Conservation (phyloP, 2,888 invertebrate genomes). For the Cistogaster globosa region DNA sequence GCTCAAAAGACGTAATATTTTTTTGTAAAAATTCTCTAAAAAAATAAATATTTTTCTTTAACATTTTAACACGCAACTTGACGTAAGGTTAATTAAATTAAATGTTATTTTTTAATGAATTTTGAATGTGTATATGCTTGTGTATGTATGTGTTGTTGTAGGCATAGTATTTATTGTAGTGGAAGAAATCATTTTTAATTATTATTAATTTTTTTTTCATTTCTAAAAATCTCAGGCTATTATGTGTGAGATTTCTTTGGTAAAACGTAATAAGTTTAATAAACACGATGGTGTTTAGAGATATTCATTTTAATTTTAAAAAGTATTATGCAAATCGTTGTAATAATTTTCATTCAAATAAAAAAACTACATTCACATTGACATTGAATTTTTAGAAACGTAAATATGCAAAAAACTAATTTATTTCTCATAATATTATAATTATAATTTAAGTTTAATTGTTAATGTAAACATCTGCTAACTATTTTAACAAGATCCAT, state of each 20-base stretch:
- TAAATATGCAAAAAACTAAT: neutral
- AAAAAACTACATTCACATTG: constrained; percentile 42
- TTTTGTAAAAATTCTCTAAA: constrained; percentile 4
- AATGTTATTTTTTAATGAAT: constrained; percentile 9
- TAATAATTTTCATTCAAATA: constrained; percentile 20
- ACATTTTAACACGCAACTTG: constrained; percentile 51
- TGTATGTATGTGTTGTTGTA: neutral
- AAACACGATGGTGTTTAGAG: constrained; percentile 14
- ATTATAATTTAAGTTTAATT: constrained; percentile 11
- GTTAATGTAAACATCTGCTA: constrained; percentile 26
- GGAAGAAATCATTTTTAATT: constrained; percentile 12
- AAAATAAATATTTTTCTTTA: constrained; percentile 39
- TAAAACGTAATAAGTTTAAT: constrained; percentile 37
- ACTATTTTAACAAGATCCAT: too few relatives aligned
- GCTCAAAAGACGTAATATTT: neutral
- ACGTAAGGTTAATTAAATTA: constrained; percentile 44
- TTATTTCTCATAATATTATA: constrained; percentile 23
- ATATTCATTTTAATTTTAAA: constrained; percentile 37
- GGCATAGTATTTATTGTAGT: neutral
- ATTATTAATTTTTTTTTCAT: neutral
- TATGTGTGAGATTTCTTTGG: constrained; percentile 20
- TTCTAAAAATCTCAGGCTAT: constrained; percentile 36
- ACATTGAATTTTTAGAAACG: constrained; percentile 38
- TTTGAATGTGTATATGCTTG: too few relatives aligned
- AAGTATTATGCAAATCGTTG: constrained; percentile 14